Evolutionary conservation across 2,797 vertebrate genomes (phyloP).

Genomic region (Sciurus vulgaris): DNA sequence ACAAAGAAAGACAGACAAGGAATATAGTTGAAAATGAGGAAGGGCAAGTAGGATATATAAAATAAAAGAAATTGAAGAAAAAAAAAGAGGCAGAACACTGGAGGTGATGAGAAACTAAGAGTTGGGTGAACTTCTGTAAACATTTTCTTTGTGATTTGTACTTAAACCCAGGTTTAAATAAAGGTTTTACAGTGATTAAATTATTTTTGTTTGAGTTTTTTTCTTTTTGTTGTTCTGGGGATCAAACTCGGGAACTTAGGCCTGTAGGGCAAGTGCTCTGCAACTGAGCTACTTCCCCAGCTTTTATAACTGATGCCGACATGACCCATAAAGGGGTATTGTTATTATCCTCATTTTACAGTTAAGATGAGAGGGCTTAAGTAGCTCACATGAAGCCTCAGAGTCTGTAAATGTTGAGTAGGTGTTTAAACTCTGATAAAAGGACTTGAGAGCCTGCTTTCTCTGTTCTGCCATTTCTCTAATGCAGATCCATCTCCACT

Average conservation of each 20-base stretch:
- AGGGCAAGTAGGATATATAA: background rate
- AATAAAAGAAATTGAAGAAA: background rate
- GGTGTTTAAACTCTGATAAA: constrained; percentile 4
- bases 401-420: background rate
- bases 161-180: constrained; percentile 65
- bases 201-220: constrained; percentile 52
- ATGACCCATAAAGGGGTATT: no score
- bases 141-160: constrained; percentile 61
- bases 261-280: background rate
- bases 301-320: background rate
- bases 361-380: background rate
- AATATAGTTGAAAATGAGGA: constrained; percentile 50
- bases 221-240: background rate
- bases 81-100: constrained; percentile 14
- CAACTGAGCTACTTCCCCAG: background rate
- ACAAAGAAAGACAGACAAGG: background rate
- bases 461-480: background rate
- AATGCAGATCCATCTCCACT: background rate
- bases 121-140: constrained; percentile 33
- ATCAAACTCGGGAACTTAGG: background rate
- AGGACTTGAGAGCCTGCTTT: background rate
- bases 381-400: background rate
- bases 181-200: constrained; percentile 54
- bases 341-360: no score
- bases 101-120: background rate